phyloP scores from a whole-genome alignment of 2,888 invertebrate genomes.

The Scaptomyza cyrtandrae region DNA sequence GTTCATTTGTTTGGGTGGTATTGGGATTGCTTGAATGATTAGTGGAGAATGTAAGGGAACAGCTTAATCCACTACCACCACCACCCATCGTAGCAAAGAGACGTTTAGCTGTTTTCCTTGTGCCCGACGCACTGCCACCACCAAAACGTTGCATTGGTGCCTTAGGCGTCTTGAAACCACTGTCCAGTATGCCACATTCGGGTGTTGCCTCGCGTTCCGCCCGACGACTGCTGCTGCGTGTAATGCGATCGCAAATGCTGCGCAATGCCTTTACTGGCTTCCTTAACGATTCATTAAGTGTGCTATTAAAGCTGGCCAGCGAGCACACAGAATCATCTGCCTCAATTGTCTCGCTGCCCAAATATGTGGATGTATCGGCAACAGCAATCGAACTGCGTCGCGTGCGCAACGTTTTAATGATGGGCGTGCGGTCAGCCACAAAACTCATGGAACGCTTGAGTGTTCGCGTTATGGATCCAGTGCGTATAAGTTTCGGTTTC shows the following conservation, averaged over 20 bases:
- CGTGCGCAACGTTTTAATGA: slow-evolving; percentile 74
- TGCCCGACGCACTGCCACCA: slow-evolving; percentile 38
- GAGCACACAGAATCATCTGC: slow-evolving; percentile 82
- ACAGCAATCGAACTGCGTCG: slow-evolving; percentile 79
- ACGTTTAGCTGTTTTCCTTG: slow-evolving; percentile 66
- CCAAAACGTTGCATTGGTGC: slow-evolving; percentile 72
- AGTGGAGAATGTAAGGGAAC: slow-evolving; percentile 40
- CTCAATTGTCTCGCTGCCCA: slow-evolving; percentile 50
- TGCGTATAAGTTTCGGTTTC: slow-evolving; percentile 84
- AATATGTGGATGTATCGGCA: slow-evolving; percentile 54
- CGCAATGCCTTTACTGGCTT: slow-evolving; percentile 83
- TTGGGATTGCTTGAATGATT: slow-evolving; percentile 25
- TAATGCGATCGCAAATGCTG: slow-evolving; percentile 81
- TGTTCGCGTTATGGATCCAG: slow-evolving; percentile 83
- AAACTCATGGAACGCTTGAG: slow-evolving; percentile 84
- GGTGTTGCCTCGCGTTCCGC: slow-evolving; percentile 51
- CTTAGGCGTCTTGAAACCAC: slow-evolving; percentile 84
- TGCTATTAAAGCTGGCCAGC: slow-evolving; percentile 81
- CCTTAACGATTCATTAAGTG: slow-evolving; percentile 83
- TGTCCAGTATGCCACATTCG: slow-evolving; percentile 56
- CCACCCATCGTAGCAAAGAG: slow-evolving; percentile 57
- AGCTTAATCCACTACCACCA: not conserved
- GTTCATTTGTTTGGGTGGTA: slow-evolving; percentile 33
- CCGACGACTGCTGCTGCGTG: slow-evolving; percentile 72
- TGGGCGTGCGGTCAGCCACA: slow-evolving; percentile 82